Evolutionary conservation across 2,797 vertebrate genomes (phyloP), one percentile per base, ranked within the genome.

Genomic region (Gallinago stenura): DNA sequence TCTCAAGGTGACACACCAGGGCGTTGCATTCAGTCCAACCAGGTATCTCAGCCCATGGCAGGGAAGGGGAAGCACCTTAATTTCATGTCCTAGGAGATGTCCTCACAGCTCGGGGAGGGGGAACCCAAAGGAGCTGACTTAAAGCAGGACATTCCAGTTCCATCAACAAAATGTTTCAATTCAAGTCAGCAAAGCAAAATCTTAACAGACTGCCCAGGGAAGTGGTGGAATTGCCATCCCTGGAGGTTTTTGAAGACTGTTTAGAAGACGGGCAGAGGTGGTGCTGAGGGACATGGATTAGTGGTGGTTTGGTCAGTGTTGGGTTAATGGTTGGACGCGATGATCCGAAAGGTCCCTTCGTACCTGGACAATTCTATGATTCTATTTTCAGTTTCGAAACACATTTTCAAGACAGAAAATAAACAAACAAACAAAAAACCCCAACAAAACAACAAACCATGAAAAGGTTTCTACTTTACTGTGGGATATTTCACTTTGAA

Each of bases 61-160:
- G 66, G 51, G 20, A 61, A 35, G 21, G 28, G 35, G 24, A 72
- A 48, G 9, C 15, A 22, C 7, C 28, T 28, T 18, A 3, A 57
- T 56, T 17, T 71, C 9, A 68, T 60, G 11, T 48, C 58, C 30
- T 17, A 7, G 51, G 41, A 31, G 30, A 7, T 45, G 12, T 53
- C 5, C 5, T 33, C 28, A 15, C 17, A 30, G 39, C n/a, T 33
- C 0, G 0, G 15, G 16, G 39, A 39, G 31, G 10, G 12, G 14
- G 16, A 53, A 16, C 6, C 7, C 56, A 30, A 10, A 46, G 64
- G n/a, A 57, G 31, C 17, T 39, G 80, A 21, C 3, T n/a, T 48
- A 28, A 41, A 70, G 30, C 19, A 50, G 73, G 73, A n/a, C 5
- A 5, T 39, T 84, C 39, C 12, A 26, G 2, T 87, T 76, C 35